Evolutionary conservation across 2,888 invertebrate species (phyloP), one percentile per base, ranked within the genome.

Genomic region (Papilio gigon): DNA sequence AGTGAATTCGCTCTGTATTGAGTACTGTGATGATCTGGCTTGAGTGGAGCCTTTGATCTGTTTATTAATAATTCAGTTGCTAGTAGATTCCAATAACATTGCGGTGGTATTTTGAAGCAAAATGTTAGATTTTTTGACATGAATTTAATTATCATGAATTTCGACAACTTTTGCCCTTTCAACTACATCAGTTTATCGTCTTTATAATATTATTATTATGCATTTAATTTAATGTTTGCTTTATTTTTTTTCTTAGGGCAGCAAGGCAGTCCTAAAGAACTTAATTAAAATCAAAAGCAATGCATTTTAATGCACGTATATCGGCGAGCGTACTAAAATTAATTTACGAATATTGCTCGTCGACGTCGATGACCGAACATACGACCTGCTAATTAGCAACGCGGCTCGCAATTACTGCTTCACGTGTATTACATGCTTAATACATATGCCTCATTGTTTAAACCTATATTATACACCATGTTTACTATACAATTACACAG

Each of bases 1-100:
- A 59, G 64, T 63, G 58, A 58, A 12, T 60, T 60, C 61, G 50
- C 61, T 69, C 61, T 65, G 65, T 69, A 65, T 61, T 42, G 65
- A 58, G 47, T 64, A 53, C 22, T 65, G 53, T 53, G 64, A 68
- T 64, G 69, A 68, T 65, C 53, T 42, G 42, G 20, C 61, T 17
- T 53, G 42, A 65, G 65, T 65, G 61, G 69, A 61, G 33, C 27
- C 61, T 69, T 69, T 69, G 65, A 69, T 65, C 65, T 65, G 65
- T 40, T 53, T 69, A 69, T 61, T 69, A 65, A 69, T 69, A 69
- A 61, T 69, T 42, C 65, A 65, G 60, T 65, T 50, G 40, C 35
- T 60, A 40, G 65, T 56, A 50, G 37, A 60, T 65, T 59, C 65
- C 27, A 50, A 65, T 50, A 65, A 25, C 25, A 62, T 61, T 62